A percentile compares a stretch with the other conserved stretches of the same genome.
phyloP scores from a whole-genome alignment of 2,797 vertebrate genomes.

The Chromis chromis region DNA sequence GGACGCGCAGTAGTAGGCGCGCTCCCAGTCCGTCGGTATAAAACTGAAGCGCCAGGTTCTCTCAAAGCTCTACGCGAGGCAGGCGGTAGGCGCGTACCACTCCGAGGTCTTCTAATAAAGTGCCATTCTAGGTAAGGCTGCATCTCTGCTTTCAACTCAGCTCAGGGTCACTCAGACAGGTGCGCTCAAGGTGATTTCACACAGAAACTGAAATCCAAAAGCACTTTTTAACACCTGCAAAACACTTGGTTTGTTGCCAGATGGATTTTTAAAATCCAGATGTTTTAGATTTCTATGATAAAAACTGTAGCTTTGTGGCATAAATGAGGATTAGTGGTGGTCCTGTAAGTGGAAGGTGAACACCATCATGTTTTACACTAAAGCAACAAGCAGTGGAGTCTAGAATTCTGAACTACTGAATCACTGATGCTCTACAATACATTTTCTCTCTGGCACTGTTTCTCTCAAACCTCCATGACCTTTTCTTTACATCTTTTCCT shows the following conservation, averaged over 20 bases:
- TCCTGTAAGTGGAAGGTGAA: not conserved
- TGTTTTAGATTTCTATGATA: constrained; percentile 5
- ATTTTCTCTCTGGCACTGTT: not conserved
- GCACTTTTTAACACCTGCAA: constrained; percentile 52
- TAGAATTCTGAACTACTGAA: not conserved
- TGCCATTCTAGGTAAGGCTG: constrained; percentile 83
- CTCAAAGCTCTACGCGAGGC: constrained; percentile 83
- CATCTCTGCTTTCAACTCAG: constrained; percentile 64
- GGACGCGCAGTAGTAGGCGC: constrained; percentile 48
- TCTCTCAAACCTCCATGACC: not conserved
- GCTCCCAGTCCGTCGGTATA: constrained; percentile 75
- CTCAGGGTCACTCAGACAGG: constrained; percentile 43
- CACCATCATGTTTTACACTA: constrained; percentile 1
- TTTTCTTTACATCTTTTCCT: not conserved
- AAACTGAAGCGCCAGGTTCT: constrained; percentile 87
- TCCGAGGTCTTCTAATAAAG: constrained; percentile 75
- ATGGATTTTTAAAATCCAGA: not conserved
- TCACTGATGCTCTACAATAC: not conserved
- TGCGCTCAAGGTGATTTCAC: constrained; percentile 31
- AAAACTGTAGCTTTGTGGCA: not conserved
- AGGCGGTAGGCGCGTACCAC: constrained; percentile 77
- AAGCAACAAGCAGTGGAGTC: not conserved
- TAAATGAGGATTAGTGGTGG: not conserved
- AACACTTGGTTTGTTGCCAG: not conserved
- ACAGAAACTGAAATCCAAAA: constrained; percentile 52